phyloP scores from a whole-genome alignment of 2,888 invertebrate genomes.

The Blastobasis adustella region DNA sequence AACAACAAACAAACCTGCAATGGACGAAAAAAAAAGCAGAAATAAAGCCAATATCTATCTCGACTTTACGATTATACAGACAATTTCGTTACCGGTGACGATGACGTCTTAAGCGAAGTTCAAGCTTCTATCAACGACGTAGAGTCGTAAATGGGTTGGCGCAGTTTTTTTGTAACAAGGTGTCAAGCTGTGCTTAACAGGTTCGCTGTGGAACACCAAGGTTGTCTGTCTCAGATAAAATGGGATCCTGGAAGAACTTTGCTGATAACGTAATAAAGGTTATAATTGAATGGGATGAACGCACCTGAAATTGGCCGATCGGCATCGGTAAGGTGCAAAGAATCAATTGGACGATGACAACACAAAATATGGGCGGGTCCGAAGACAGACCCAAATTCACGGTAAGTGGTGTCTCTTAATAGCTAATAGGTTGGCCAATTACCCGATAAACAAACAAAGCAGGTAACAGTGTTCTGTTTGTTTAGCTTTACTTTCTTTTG shows the following conservation, averaged over 20 bases:
- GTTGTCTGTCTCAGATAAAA: too few relatives aligned
- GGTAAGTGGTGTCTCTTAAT: conserved; percentile 15
- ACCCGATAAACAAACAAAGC: too few relatives aligned
- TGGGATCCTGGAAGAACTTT: conserved; percentile 10
- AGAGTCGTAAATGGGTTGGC: neutral
- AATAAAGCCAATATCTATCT: neutral
- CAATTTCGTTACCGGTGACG: neutral
- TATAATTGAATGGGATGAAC: conserved; percentile 7
- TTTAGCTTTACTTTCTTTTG: too few relatives aligned
- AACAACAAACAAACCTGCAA: conserved; percentile 8
- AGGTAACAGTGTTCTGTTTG: too few relatives aligned
- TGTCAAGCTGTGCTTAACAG: conserved; percentile 40
- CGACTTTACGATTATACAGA: neutral
- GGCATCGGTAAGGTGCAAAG: conserved; percentile 24
- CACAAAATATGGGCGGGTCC: conserved; percentile 28
- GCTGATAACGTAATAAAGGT: conserved; percentile 14
- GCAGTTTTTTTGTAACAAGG: conserved; percentile 26
- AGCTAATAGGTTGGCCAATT: conserved; percentile 1
- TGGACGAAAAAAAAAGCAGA: neutral
- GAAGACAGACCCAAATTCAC: conserved; percentile 14
- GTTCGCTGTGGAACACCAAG: neutral
- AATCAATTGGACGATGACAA: conserved; percentile 45
- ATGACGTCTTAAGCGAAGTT: too few relatives aligned
- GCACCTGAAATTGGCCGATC: conserved; percentile 12
- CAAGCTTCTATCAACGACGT: too few relatives aligned